Percentiles rank a stretch among this genome's conserved stretches.
These are phyloP conservation scores for Lampris incognitus DNA, from an alignment of 2,113 vertebrate species.

Conservation along the genomic window DNA sequence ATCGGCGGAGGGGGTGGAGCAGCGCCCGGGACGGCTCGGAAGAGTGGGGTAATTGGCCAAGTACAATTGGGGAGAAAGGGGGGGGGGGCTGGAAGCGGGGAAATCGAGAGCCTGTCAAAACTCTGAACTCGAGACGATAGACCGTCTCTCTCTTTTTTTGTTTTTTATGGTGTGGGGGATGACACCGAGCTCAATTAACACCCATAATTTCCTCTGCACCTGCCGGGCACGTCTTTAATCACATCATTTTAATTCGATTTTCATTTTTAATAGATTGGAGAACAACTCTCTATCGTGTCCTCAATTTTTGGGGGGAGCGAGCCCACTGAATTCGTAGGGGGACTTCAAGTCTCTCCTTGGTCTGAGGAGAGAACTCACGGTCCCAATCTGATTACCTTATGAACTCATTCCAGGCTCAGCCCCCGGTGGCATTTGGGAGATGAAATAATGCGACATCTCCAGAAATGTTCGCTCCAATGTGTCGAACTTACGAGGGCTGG, in stretches of 20 bases:
- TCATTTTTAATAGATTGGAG: slow-evolving; percentile 45
- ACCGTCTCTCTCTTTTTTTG: slow-evolving; percentile 45
- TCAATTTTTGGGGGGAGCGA: slow-evolving; percentile 24
- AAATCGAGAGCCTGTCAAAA: slow-evolving; percentile 39
- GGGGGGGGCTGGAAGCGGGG: neutral
- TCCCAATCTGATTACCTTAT: slow-evolving; percentile 68
- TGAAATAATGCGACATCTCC: slow-evolving; percentile 48
- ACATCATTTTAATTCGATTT: slow-evolving; percentile 55
- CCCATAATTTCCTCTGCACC: slow-evolving; percentile 55
- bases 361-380: slow-evolving; percentile 45
- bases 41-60: no score
- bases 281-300: slow-evolving; percentile 34
- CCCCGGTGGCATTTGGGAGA: slow-evolving; percentile 57
- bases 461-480: slow-evolving; percentile 31
- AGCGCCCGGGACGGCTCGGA: no score
- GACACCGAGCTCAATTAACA: slow-evolving; percentile 56
- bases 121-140: slow-evolving; percentile 33
- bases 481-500: slow-evolving; percentile 18
- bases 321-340: slow-evolving; percentile 4
- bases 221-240: slow-evolving; percentile 62
- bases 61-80: neutral
- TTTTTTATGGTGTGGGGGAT: slow-evolving; percentile 40
- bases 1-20: no score
- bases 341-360: slow-evolving; percentile 50
- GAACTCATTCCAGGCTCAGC: slow-evolving; percentile 66